These are phyloP conservation scores for Drosophila willistoni DNA, from an alignment of 1,140 invertebrate genomes.

Conservation along the genomic window DNA sequence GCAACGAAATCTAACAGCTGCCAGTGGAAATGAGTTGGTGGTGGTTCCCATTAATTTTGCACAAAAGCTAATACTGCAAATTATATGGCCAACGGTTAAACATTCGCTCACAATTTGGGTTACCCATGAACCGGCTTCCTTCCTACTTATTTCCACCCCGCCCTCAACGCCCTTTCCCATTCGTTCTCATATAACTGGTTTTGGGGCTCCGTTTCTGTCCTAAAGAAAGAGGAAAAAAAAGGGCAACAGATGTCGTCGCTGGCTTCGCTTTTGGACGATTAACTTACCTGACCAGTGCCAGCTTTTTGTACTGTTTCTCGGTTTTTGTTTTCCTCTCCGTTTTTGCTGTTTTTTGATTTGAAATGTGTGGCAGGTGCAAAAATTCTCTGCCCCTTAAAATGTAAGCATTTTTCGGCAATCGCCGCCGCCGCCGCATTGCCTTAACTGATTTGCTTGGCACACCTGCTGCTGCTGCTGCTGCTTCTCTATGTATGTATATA, in stretches of 20 bases:
- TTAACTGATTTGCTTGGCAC: slow-evolving; percentile 74
- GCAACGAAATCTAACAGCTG: slow-evolving; percentile 72
- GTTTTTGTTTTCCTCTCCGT: slow-evolving; percentile 42
- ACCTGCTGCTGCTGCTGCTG: slow-evolving; percentile 56
- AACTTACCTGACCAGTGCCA: slow-evolving; percentile 60
- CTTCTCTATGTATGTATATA: background rate
- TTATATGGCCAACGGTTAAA: slow-evolving; percentile 75
- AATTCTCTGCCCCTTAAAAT: slow-evolving; percentile 30
- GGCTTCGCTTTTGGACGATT: slow-evolving; percentile 48
- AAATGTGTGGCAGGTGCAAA: slow-evolving; percentile 72
- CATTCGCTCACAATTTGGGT: slow-evolving; percentile 63
- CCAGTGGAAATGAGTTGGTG: slow-evolving; percentile 42
- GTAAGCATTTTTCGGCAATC: slow-evolving; percentile 38
- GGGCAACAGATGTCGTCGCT: slow-evolving; percentile 60
- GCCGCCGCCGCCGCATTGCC: slow-evolving; percentile 18
- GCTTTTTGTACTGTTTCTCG: slow-evolving; percentile 26
- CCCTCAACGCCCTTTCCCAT: background rate
- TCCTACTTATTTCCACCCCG: background rate
- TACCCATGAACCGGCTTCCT: slow-evolving; percentile 57
- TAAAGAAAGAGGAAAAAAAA: slow-evolving; percentile 17
- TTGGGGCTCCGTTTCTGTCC: slow-evolving; percentile 26
- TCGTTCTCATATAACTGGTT: slow-evolving; percentile 33
- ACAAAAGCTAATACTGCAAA: slow-evolving; percentile 73
- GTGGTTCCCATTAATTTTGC: slow-evolving; percentile 64
- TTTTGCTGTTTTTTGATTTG: slow-evolving; percentile 65